phyloP scores from a whole-genome alignment of 2,797 vertebrate genomes.

The Tapera naevia region DNA sequence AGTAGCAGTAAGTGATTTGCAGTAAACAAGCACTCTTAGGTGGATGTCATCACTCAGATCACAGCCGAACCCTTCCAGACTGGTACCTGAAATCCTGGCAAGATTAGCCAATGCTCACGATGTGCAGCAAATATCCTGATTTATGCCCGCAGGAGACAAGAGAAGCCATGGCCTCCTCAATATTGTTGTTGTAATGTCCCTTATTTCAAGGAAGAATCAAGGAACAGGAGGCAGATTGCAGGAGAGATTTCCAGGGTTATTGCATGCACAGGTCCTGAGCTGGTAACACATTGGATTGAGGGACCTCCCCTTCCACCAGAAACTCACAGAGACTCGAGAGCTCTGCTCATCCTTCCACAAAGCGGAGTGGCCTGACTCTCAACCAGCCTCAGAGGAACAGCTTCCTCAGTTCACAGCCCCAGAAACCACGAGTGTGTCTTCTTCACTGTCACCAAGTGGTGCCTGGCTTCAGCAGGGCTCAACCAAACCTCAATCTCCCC shows the following conservation, averaged over 20 bases:
- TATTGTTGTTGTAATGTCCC: background rate
- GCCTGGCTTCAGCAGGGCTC: background rate
- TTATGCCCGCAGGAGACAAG: background rate
- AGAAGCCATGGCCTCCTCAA: background rate
- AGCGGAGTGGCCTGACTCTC: background rate
- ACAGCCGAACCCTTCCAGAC: background rate
- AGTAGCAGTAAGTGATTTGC: background rate
- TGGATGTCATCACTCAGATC: background rate
- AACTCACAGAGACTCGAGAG: background rate
- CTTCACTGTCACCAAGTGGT: rapidly evolving
- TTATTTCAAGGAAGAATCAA: background rate
- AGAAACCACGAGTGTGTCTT: background rate
- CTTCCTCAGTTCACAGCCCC: background rate
- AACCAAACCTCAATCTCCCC: background rate
- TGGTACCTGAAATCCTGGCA: background rate
- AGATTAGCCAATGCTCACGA: rapidly evolving
- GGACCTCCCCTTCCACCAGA: background rate
- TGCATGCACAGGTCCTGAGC: background rate
- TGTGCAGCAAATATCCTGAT: background rate
- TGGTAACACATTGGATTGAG: rapidly evolving
- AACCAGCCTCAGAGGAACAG: background rate
- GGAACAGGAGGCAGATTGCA: background rate
- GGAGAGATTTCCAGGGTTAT: background rate
- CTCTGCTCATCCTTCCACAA: rapidly evolving
- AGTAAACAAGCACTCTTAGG: background rate